Percentiles rank a stretch among this genome's conserved stretches.
phyloP scores from a whole-genome alignment of 1,140 invertebrate genomes.

The Dolichoris vasculosae region DNA sequence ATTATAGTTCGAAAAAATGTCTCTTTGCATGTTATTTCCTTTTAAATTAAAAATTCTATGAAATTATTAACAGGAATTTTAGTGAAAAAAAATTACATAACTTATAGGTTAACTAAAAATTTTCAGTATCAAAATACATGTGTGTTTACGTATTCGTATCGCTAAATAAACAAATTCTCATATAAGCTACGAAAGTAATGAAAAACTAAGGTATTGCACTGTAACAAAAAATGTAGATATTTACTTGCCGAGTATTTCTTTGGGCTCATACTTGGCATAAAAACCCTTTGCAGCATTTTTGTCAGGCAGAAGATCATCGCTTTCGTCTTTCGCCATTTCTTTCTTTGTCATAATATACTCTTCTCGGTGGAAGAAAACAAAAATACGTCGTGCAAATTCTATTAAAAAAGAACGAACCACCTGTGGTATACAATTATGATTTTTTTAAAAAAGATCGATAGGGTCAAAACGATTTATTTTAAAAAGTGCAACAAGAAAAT shows the following conservation, averaged over 20 bases:
- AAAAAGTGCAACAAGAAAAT: not conserved
- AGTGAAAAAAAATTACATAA: conserved; percentile 43
- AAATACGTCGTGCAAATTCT: not conserved
- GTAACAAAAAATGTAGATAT: not conserved
- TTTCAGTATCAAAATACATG: not conserved
- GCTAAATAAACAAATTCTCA: not conserved
- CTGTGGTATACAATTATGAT: not conserved
- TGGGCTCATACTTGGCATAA: conserved; percentile 98
- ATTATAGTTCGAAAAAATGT: not conserved
- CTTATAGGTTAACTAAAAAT: conserved; percentile 28
- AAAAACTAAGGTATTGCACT: not conserved
- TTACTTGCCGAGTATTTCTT: conserved; percentile 96
- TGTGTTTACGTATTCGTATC: not conserved
- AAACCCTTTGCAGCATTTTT: conserved; percentile 94
- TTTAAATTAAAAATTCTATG: too few species aligned
- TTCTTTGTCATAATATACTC: conserved; percentile 30
- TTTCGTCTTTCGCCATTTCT: conserved; percentile 86
- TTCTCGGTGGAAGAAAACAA: not conserved
- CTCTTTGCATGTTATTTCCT: not conserved
- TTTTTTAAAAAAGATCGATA: conserved; percentile 1
- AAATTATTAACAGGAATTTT: not conserved
- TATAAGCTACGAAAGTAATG: not conserved
- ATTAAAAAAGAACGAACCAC: too few species aligned
- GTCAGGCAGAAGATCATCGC: conserved; percentile 88
- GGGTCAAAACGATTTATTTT: not conserved